Percentiles rank a stretch among this genome's conserved stretches.
phyloP scores from a whole-genome alignment of 2,888 invertebrate genomes.

The Chymomyza procnemis region DNA sequence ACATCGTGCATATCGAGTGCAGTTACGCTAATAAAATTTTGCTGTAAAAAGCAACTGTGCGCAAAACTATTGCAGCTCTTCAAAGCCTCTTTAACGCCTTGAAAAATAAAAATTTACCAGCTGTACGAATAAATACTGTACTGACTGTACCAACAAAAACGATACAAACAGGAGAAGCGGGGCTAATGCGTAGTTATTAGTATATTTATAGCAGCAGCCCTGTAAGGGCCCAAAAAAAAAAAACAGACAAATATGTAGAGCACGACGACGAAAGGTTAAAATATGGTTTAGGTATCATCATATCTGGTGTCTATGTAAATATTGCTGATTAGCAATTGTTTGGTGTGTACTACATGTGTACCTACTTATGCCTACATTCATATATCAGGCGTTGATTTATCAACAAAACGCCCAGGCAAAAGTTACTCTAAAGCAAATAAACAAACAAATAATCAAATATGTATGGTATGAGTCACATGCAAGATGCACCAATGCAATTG shows the following conservation, averaged over 20 bases:
- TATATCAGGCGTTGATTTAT: not conserved
- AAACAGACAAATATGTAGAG: not conserved
- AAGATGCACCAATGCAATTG: not conserved
- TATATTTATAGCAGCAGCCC: slow-evolving; percentile 44
- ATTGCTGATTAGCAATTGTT: not conserved
- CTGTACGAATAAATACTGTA: too few species aligned
- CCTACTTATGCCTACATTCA: not conserved
- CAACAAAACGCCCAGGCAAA: not conserved
- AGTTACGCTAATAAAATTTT: too few species aligned
- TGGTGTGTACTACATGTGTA: slow-evolving; percentile 3
- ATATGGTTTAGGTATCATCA: not conserved
- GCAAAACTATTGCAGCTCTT: too few species aligned
- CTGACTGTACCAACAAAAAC: not conserved
- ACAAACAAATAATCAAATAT: not conserved
- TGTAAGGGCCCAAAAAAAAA: not conserved
- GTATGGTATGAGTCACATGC: not conserved
- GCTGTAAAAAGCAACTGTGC: too few species aligned
- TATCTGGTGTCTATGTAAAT: not conserved
- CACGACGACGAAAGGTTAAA: not conserved
- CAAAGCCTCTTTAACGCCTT: too few species aligned
- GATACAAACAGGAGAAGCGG: slow-evolving; percentile 19
- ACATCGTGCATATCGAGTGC: too few species aligned
- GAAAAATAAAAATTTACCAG: too few species aligned
- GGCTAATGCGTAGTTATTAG: slow-evolving; percentile 53
- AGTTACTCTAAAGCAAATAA: not conserved